phyloP scores from a whole-genome alignment of 2,888 invertebrate genomes.

The Scelioninae gen. 1 region DNA sequence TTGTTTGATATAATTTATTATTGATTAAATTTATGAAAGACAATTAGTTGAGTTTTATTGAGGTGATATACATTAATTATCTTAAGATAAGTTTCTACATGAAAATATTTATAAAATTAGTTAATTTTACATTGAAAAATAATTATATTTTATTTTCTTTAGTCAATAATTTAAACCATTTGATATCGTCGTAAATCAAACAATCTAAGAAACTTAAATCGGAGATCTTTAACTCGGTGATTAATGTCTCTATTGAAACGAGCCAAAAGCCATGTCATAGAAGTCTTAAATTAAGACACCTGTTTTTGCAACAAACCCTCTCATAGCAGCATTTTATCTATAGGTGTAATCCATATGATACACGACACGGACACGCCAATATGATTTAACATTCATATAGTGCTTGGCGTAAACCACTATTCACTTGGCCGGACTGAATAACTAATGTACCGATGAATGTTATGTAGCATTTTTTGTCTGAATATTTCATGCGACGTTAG shows the following conservation, averaged over 20 bases:
- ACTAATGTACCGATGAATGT: slow-evolving; percentile 33
- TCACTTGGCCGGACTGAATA: slow-evolving; percentile 33
- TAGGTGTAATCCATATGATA: slow-evolving; percentile 11
- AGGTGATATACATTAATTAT: no score
- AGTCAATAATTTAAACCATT: no score
- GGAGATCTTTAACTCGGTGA: background rate
- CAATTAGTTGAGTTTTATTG: no score
- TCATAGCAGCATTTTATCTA: slow-evolving; percentile 6
- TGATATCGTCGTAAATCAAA: background rate
- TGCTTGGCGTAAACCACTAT: slow-evolving; percentile 28
- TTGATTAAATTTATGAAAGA: no score
- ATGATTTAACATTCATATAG: slow-evolving; percentile 40
- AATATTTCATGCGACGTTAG: slow-evolving; percentile 34
- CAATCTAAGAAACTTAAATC: background rate
- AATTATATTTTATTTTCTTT: no score
- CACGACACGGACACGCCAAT: slow-evolving; percentile 14
- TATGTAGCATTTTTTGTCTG: slow-evolving; percentile 25
- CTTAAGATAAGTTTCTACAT: no score
- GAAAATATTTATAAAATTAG: no score
- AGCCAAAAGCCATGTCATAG: background rate
- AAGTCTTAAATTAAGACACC: slow-evolving; percentile 14
- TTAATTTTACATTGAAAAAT: no score
- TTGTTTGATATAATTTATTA: no score
- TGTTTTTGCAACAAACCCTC: slow-evolving; percentile 13
- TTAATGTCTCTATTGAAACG: slow-evolving; percentile 4